These are phyloP conservation scores for Sphinx pinastri DNA, from an alignment of 2,888 invertebrate genomes.

Conservation along the genomic window DNA sequence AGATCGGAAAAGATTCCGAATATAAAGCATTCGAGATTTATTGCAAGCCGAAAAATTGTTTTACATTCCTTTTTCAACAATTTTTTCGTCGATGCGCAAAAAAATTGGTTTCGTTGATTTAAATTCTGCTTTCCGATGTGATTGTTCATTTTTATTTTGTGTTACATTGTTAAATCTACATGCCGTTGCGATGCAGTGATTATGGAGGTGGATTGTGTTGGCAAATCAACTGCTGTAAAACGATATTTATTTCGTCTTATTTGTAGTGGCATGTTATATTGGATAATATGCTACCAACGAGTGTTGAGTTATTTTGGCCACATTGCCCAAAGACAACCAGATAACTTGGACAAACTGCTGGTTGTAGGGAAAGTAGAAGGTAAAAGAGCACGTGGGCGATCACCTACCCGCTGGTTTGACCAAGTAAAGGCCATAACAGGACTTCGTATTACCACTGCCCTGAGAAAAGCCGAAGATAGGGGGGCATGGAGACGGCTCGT, in stretches of 20 bases:
- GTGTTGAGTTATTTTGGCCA: too few relatives aligned
- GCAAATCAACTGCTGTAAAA: neutral
- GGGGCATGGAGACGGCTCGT: too few relatives aligned
- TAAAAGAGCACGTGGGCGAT: too few relatives aligned
- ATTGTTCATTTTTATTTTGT: conserved; percentile 1
- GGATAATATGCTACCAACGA: too few relatives aligned
- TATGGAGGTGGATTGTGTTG: neutral
- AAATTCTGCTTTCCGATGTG: conserved; percentile 18
- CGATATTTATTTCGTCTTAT: neutral
- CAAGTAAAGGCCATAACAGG: too few relatives aligned
- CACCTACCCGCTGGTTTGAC: too few relatives aligned
- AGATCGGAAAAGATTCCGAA: conserved; percentile 43
- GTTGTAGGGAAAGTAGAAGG: too few relatives aligned
- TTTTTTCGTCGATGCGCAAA: conserved; percentile 9
- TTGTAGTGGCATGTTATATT: too few relatives aligned
- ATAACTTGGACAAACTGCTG: too few relatives aligned
- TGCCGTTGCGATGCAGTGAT: neutral
- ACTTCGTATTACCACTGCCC: too few relatives aligned
- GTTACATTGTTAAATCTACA: neutral
- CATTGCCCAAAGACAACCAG: too few relatives aligned
- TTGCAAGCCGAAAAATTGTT: conserved; percentile 34
- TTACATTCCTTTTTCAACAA: conserved; percentile 17
- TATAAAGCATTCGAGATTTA: conserved; percentile 44
- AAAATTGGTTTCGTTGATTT: conserved; percentile 19
- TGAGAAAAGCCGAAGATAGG: too few relatives aligned